Evolutionary conservation across 2,797 vertebrate species (phyloP), one percentile per base, ranked within the genome.

Genomic region (Masticophis lateralis): DNA sequence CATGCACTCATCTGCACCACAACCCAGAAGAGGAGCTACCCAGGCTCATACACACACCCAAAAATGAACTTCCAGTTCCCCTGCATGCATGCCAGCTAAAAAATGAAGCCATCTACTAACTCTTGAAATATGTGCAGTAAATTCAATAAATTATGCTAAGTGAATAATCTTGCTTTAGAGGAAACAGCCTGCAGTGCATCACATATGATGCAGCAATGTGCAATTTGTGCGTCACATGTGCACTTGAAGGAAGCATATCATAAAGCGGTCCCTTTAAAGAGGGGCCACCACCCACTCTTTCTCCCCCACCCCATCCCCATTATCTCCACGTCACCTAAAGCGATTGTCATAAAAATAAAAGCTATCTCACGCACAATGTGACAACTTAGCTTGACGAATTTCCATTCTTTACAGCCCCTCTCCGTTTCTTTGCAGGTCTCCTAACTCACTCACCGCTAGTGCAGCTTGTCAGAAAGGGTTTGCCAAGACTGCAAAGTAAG

Each of bases 401-500:
- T 27, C 37, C 92, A 88, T 60, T 56, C 89, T 55, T 22, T 47
- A 63, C 37, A 91, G 22, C 43, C n/a, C 37, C 90, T 32, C 61
- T 94, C 89, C 93, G 53, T 59, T 51, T 56, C 93, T 91, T 12
- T 57, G 87, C 87, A 5, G 14, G 20, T 43, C 51, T 32, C 14
- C 55, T 20, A 32, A 2, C 59, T 61, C 32, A 18, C 56, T 47
- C 25, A 3, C 8, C 88, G 90, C 74, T 94, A 91, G 89, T 12
- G 86, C 28, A 13, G 92, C 94, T 95, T 94, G 86, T 37, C 87
- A 88, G 90, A 94, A 95, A 92, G 32, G 83, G 92, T 27, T 95
- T 93, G 94, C 79, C 88, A n/a, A 1, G 51, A 92, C 83, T 91
- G 93, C 87, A 90, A 90, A 87, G 74, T 11, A 83, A 83, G 37